These are phyloP conservation scores for Tenebrio molitor DNA, from an alignment of 1,140 invertebrate genomes.

Conservation along the genomic window DNA sequence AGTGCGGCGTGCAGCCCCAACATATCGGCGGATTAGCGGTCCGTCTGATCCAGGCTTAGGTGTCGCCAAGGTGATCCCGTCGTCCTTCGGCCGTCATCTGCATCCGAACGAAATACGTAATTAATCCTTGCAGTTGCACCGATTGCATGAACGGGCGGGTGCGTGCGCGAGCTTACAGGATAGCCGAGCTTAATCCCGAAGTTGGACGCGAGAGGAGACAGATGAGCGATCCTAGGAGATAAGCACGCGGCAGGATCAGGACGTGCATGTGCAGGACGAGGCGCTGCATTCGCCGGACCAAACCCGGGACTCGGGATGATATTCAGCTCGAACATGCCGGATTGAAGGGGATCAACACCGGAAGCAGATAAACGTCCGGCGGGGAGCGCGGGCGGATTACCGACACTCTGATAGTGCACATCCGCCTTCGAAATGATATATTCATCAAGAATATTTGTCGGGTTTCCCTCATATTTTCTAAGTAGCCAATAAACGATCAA, in stretches of 20 bases:
- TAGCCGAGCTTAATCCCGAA: slow-evolving; percentile 5
- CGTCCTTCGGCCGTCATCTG: slow-evolving; percentile 23
- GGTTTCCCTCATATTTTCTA: slow-evolving; percentile 32
- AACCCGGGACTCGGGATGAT: slow-evolving; percentile 21
- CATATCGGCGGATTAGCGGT: slow-evolving; percentile 62
- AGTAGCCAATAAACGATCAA: slow-evolving; percentile 53
- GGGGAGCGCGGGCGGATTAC: slow-evolving; percentile 53
- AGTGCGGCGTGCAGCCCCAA: slow-evolving; percentile 58
- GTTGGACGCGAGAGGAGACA: slow-evolving; percentile 50
- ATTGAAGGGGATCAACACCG: slow-evolving; percentile 56
- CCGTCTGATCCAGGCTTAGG: slow-evolving; percentile 59
- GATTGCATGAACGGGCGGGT: slow-evolving; percentile 14
- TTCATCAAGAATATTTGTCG: slow-evolving; percentile 49
- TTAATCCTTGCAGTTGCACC: slow-evolving; percentile 32
- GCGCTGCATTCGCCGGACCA: slow-evolving; percentile 31
- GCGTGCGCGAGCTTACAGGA: slow-evolving; percentile 14
- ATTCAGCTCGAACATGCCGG: slow-evolving; percentile 47
- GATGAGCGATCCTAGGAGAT: slow-evolving; percentile 59
- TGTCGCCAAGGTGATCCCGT: slow-evolving; percentile 60
- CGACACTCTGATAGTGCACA: slow-evolving; percentile 54
- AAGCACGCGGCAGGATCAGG: slow-evolving; percentile 59
- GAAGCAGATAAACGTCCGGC: slow-evolving; percentile 56
- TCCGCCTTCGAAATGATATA: slow-evolving; percentile 53
- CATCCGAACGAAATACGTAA: slow-evolving; percentile 38
- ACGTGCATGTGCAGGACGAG: slow-evolving; percentile 48